Evolutionary conservation across 2,888 invertebrate species (phyloP), one percentile per base, ranked within the genome.

Genomic region (Polyommatus icarus): DNA sequence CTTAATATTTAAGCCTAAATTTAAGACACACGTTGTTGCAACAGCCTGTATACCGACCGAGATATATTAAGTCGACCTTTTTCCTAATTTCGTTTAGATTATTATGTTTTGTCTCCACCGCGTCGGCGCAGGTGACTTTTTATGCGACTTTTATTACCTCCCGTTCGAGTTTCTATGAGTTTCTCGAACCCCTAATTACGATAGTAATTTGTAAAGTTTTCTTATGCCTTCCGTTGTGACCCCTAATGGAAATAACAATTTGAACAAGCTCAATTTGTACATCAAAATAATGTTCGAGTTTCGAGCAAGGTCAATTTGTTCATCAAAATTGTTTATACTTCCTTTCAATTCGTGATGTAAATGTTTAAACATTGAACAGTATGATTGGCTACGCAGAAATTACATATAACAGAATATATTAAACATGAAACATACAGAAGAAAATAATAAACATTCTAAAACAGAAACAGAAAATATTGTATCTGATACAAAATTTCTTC

Each of bases 51-150:
- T 71, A 78, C 20, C n/a, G 15, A 71, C 57, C 18, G 67, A 67
- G 67, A 78, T 67, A 76, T 76, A 78, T 54, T 76, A 72, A 24
- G 40, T 18, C 32, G 59, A 75, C 67, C 20, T 81, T 79, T 79
- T 81, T 80, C 78, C 79, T 81, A 80, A 80, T 79, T 80, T 79
- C 79, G 78, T 78, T 73, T 78, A 81, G 83, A 83, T 84, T 83
- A 83, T 82, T 81, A 82, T 82, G 80, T 82, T 80, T 78, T 79
- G 80, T 80, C 78, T 80, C 79, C 78, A 80, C 82, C 80, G 82
- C 54, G 54, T 4, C 54, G 79, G 81, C 4, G 81, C 82, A 82
- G 83, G 80, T 82, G 79, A 76, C 76, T 76, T 79, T 81, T 80
- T 75, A 75, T 75, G 29, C 50, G 50, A 29, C 46, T 73, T 15